Evolutionary conservation across 2,113 vertebrate genomes (phyloP).

Genomic region (Apteryx owenii): DNA sequence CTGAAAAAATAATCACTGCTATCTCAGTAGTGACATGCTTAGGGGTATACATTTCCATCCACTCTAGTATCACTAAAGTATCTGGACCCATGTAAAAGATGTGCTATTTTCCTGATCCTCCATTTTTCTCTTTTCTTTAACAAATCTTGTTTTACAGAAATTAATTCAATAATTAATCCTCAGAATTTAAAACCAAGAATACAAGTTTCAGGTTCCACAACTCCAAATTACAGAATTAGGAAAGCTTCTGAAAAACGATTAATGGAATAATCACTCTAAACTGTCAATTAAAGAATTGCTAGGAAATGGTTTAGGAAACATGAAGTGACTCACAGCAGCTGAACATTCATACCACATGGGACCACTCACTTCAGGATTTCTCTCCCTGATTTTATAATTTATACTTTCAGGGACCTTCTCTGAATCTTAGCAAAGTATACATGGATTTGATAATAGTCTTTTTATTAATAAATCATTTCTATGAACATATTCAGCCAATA

Average conservation of each 20-base stretch:
- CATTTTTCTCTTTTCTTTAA: not conserved
- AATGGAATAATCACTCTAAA: constrained; percentile 33
- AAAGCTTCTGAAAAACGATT: not conserved
- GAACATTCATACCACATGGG: not conserved
- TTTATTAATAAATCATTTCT: constrained; percentile 21
- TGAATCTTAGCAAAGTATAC: not conserved
- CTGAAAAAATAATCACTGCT: not conserved
- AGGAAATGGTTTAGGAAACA: not conserved
- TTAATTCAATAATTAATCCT: not conserved
- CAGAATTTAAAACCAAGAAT: not conserved
- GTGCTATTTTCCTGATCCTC: not conserved
- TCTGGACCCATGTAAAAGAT: not conserved
- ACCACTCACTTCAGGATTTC: not conserved
- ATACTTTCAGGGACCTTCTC: not conserved
- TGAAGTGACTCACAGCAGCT: not conserved
- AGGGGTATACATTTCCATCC: not conserved
- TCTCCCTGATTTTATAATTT: not conserved
- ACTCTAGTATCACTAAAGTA: not conserved
- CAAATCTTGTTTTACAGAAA: not conserved
- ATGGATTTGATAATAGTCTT: constrained; percentile 36
- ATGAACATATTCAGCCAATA: not conserved
- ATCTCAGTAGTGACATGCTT: not conserved
- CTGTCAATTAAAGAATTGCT: not conserved
- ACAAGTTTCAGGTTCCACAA: not conserved
- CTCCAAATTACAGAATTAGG: not conserved